Percentiles rank a stretch among this genome's conserved stretches.
Evolutionary conservation across 2,888 invertebrate genomes (phyloP).

Genomic region (Lampropteryx suffumata): DNA sequence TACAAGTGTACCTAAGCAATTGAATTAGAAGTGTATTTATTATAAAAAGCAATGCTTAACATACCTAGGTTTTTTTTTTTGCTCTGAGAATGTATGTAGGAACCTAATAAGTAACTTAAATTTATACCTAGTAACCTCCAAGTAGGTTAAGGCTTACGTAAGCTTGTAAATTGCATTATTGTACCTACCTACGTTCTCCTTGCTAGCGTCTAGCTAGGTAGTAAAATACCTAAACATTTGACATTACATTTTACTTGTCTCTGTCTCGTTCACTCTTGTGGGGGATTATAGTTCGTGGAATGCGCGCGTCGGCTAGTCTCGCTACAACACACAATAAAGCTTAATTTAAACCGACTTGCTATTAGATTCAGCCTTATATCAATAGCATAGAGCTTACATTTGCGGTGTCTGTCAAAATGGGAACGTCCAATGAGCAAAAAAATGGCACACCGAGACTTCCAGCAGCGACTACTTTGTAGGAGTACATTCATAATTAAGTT

Average conservation of each 20-base stretch:
- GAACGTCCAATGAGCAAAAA: slow-evolving; percentile 39
- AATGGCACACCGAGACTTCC: slow-evolving; percentile 68
- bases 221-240: slow-evolving; percentile 81
- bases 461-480: slow-evolving; percentile 76
- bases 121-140: slow-evolving; percentile 45
- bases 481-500: slow-evolving; percentile 76
- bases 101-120: background rate
- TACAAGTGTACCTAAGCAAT: no score
- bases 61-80: no score
- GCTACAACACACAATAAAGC: slow-evolving; percentile 54
- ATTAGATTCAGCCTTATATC: slow-evolving; percentile 33
- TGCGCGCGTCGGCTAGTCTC: slow-evolving; percentile 82
- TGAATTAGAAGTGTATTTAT: no score
- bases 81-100: background rate
- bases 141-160: slow-evolving; percentile 77
- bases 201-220: slow-evolving; percentile 33
- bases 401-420: slow-evolving; percentile 18
- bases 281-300: slow-evolving; percentile 76
- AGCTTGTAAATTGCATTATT: slow-evolving; percentile 63
- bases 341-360: slow-evolving; percentile 40
- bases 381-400: slow-evolving; percentile 50
- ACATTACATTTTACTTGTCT: slow-evolving; percentile 73
- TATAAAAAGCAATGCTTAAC: no score
- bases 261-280: slow-evolving; percentile 69
- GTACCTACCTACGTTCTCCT: background rate